Base-by-base conservation (phyloP, 1,140 invertebrate species). In the Chironomus striatipennis region DNA sequence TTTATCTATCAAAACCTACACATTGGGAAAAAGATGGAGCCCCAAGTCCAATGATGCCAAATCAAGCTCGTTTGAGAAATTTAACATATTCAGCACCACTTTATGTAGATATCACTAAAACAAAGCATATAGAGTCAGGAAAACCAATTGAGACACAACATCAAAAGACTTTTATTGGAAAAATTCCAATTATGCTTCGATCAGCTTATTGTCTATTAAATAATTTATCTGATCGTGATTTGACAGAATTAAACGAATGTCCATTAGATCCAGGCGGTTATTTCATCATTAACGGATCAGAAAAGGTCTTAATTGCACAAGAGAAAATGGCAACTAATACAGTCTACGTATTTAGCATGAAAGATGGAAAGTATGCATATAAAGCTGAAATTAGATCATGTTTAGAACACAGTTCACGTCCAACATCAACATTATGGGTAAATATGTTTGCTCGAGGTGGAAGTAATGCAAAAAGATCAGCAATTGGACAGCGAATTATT, bases 311-410 rank as follows among this genome's bases (percentile, higher is more conserved):
- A 0, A 99, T 99, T 84, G 97, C 97, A 8, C 97, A 99, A 83
- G 97, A 99, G 83, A 99, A 99, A 85, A 99, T 99, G 97, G 97
- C 98, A 12, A 98, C 97, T 9, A 99, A 99, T 82, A 98, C 97
- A 74, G 98, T 99, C 3, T 99, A 99, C 85, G 98, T 99, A 1
- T 99, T 99, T 81, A 93, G 94, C 79, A 97, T 99, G 93, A 99
- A 99, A 85, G 93, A 94, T 81, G 93, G 94, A 74, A 99, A 99
- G 83, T 99, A 95, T 87, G 95, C 96, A 8, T 99, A 93, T 80
- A 99, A 98, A 85, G 92, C 96, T 74, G 98, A 99, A 85, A 96
- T 97, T 76, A 86, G 98, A 17, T 98, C 97, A 0, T 98, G 95
- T 80, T 84, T 99, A 70, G 98, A 99, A 81, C 96, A 99, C 82